Base-by-base conservation (phyloP, 2,888 invertebrate genomes). In the Campoplex nolae region DNA sequence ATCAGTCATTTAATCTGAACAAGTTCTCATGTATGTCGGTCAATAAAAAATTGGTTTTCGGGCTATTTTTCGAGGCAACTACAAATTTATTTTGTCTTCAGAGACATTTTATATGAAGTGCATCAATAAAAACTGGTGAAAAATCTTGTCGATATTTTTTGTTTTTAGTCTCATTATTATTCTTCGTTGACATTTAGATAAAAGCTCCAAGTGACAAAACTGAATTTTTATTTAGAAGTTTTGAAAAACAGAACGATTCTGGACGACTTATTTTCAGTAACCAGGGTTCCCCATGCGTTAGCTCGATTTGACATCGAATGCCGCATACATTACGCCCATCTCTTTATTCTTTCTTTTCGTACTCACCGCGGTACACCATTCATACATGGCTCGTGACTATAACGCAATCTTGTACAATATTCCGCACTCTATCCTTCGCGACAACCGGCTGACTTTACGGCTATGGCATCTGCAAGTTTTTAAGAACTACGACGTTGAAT, bases 381-480 rank as follows among this genome's bases (percentile, higher is more conserved):
- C 68, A 56, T 75, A 68, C 48, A 74, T 35, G 48, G 28, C 58
- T 45, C 42, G 45, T 67, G 77, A 56, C 83, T 83, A 45, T 62
- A 83, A 71, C 76, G 73, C 80, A 81, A 82, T 82, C 77, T 77
- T 67, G 75, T 76, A 77, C 80, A 51, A 78, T 81, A 76, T 81
- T 77, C 65, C 56, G 62, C 85, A 35, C 80, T 65, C 73, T 48
- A 85, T 81, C 65, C 85, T 32, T 56, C 71, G 45, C 71, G 77
- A 81, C 85, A 81, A 81, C 81, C 38, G 58, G 73, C 67, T 75
- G 85, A 77, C 73, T 82, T 85, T 82, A 82, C 77, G 67, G 67
- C 82, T 68, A 45, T 58, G n/a, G 67, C 35, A 51, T 77, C 45
- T 35, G 42, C 28, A 45, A 58, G 28, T 73, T 78, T 82, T 56